phyloP scores from a whole-genome alignment of 2,888 invertebrate species.

The Odontothrips loti region DNA sequence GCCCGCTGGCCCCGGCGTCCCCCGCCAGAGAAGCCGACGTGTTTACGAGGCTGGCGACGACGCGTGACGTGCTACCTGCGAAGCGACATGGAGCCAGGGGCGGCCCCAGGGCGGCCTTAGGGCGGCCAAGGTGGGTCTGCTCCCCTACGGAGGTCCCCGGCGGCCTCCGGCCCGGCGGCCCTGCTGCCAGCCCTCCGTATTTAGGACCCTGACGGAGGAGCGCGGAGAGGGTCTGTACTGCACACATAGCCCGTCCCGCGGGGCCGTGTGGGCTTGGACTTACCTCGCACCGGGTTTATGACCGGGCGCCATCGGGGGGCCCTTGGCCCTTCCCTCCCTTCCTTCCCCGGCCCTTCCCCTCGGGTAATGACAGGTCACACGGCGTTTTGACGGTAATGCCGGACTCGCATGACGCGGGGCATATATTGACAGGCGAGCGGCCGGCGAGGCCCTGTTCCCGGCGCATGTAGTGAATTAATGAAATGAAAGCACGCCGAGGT shows the following conservation, averaged over 20 bases:
- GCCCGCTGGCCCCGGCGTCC: no score
- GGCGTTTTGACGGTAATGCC: constrained; percentile 1
- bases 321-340: no score
- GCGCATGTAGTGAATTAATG: neutral
- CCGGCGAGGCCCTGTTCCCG: neutral
- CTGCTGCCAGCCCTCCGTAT: neutral
- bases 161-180: neutral
- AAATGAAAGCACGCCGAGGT: neutral
- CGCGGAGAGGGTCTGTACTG: neutral
- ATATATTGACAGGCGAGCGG: neutral
- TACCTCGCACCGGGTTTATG: no score
- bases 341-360: neutral
- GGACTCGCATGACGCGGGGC: constrained; percentile 6
- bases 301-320: no score
- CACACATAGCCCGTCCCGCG: neutral
- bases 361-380: neutral
- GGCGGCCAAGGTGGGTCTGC: neutral
- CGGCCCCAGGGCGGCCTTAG: neutral
- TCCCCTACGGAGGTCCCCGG: neutral
- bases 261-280: neutral
- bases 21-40: neutral
- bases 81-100: neutral
- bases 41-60: neutral
- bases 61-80: neutral
- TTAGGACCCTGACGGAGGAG: neutral